These are phyloP conservation scores for Phoenicopterus ruber DNA, from an alignment of 2,113 vertebrate genomes.

Conservation along the genomic window DNA sequence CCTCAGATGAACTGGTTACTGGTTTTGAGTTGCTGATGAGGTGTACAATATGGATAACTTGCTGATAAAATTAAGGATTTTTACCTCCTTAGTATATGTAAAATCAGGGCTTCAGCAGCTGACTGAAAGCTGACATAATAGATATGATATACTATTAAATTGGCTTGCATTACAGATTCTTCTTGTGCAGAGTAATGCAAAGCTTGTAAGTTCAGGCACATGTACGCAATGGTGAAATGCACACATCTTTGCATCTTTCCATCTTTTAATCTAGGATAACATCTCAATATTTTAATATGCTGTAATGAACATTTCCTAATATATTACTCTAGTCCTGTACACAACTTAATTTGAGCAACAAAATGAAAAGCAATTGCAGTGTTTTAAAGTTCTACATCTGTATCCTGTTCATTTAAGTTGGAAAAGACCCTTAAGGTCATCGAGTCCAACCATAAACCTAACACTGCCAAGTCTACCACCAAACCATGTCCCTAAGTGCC, in stretches of 20 bases:
- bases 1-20: neutral
- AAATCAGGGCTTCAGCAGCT: neutral
- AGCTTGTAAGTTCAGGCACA: neutral
- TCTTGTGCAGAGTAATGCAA: neutral
- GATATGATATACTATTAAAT: neutral
- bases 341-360: neutral
- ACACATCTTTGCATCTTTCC: neutral
- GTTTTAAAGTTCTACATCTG: fast-evolving
- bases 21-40: neutral
- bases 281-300: neutral
- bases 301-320: neutral
- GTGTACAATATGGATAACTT: neutral
- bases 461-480: no score
- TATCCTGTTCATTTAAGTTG: neutral
- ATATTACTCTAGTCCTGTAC: neutral
- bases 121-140: neutral
- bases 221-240: neutral
- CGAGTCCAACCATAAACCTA: no score
- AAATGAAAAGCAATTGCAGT: neutral
- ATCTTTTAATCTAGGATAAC: neutral
- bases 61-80: neutral
- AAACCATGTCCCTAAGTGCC: no score
- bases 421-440: no score
- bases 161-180: neutral
- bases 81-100: neutral